phyloP scores from a whole-genome alignment of 1,140 invertebrate genomes.

The Formica selysi region DNA sequence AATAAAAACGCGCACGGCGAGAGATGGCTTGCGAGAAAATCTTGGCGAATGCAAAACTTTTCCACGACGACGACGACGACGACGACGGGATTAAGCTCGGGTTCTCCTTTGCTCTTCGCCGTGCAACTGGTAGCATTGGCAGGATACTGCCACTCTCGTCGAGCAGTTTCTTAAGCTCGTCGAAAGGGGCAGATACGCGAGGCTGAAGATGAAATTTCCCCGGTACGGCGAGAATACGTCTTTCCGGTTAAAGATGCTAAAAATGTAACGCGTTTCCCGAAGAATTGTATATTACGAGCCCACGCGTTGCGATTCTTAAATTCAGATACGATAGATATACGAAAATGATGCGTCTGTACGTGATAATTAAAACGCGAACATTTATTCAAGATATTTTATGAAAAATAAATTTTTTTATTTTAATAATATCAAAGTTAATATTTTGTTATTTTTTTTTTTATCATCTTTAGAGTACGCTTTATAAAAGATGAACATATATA shows the following conservation, averaged over 20 bases:
- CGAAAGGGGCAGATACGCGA: slow-evolving; percentile 50
- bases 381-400: background rate
- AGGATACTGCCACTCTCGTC: slow-evolving; percentile 11
- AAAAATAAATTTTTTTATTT: background rate
- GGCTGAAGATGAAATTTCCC: slow-evolving; percentile 70
- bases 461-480: background rate
- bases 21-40: slow-evolving; percentile 57
- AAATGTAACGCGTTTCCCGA: slow-evolving; percentile 49
- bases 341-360: background rate
- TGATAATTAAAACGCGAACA: background rate
- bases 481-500: background rate
- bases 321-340: background rate
- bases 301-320: slow-evolving; percentile 32
- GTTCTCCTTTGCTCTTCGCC: slow-evolving; percentile 27
- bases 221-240: slow-evolving; percentile 52
- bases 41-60: slow-evolving; percentile 47
- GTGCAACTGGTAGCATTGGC: slow-evolving; percentile 67
- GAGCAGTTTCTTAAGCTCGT: slow-evolving; percentile 64
- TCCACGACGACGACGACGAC: background rate
- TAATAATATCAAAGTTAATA: background rate
- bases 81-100: slow-evolving; percentile 60
- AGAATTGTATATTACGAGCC: background rate
- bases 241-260: slow-evolving; percentile 43
- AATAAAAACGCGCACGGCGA: slow-evolving; percentile 38
- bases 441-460: background rate